A percentile compares a stretch with the other conserved stretches of the same genome.
phyloP scores from a whole-genome alignment of 2,797 vertebrate species.

The Acanthis flammea region DNA sequence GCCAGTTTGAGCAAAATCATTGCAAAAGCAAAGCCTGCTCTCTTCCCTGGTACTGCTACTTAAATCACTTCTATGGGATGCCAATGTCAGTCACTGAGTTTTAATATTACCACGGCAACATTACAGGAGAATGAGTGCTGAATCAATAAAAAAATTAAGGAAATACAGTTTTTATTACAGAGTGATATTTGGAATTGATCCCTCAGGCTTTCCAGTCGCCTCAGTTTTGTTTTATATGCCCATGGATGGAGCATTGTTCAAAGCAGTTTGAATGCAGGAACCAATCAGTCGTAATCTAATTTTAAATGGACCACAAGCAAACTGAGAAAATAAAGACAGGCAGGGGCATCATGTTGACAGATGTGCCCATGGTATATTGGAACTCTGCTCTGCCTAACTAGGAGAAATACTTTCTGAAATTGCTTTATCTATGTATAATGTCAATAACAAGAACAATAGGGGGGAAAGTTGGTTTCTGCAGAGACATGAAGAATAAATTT shows the following conservation, averaged over 20 bases:
- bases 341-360: not conserved
- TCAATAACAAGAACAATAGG: slow-evolving; percentile 26
- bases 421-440: slow-evolving; percentile 14
- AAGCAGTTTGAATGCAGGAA: slow-evolving; percentile 37
- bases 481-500: not conserved
- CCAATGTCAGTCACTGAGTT: slow-evolving; percentile 31
- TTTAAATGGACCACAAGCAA: slow-evolving; percentile 47
- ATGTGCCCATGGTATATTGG: not conserved
- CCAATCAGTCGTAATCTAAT: slow-evolving; percentile 38
- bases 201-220: slow-evolving; percentile 58
- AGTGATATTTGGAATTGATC: slow-evolving; percentile 71
- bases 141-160: slow-evolving; percentile 68
- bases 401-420: slow-evolving; percentile 13
- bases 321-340: slow-evolving; percentile 32
- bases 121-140: slow-evolving; percentile 52
- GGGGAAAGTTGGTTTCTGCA: not conserved
- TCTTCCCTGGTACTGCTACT: not conserved
- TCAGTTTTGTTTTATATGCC: slow-evolving; percentile 41
- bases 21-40: not conserved
- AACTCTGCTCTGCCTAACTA: slow-evolving; percentile 7
- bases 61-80: slow-evolving; percentile 24
- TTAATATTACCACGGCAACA: slow-evolving; percentile 57
- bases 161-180: slow-evolving; percentile 69
- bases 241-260: not conserved
- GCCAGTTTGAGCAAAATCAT: not conserved